Evolutionary conservation across 2,797 vertebrate species (phyloP).

Genomic region (Bufotes viridis): DNA sequence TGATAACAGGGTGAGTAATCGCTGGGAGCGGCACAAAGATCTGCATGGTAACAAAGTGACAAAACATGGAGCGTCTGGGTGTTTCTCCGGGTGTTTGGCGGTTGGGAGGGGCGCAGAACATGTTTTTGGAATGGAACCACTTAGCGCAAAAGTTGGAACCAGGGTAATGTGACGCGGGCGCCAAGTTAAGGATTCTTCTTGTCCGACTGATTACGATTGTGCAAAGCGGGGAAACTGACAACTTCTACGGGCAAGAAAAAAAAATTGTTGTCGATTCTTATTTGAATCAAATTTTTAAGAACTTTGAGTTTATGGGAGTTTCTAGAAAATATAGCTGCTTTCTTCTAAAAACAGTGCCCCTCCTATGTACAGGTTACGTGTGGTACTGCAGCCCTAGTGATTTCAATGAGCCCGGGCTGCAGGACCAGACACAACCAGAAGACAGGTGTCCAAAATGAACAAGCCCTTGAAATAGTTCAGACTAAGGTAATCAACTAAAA

Average conservation of each 20-base stretch:
- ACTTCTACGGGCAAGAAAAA: too few species aligned
- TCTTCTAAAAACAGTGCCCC: too few species aligned
- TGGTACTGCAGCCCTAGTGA: too few species aligned
- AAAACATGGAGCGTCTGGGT: not conserved
- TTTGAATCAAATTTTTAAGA: too few species aligned
- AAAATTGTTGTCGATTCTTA: not conserved
- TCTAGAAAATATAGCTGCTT: too few species aligned
- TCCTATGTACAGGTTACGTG: too few species aligned
- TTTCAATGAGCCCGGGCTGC: too few species aligned
- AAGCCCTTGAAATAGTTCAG: not conserved
- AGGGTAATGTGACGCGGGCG: not conserved
- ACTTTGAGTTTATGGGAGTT: too few species aligned
- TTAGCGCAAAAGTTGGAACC: not conserved
- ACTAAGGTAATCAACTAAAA: not conserved
- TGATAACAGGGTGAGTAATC: slow-evolving; percentile 33
- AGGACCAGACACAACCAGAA: too few species aligned
- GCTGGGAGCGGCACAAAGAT: not conserved
- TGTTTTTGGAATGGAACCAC: not conserved
- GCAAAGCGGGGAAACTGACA: too few species aligned
- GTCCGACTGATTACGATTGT: not conserved
- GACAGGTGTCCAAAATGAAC: too few species aligned
- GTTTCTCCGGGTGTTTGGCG: not conserved
- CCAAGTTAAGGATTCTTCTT: too few species aligned
- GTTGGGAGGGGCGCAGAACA: not conserved
- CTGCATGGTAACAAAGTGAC: not conserved